These are phyloP conservation scores for Tachina grossa DNA, from an alignment of 2,888 invertebrate genomes.

Conservation along the genomic window DNA sequence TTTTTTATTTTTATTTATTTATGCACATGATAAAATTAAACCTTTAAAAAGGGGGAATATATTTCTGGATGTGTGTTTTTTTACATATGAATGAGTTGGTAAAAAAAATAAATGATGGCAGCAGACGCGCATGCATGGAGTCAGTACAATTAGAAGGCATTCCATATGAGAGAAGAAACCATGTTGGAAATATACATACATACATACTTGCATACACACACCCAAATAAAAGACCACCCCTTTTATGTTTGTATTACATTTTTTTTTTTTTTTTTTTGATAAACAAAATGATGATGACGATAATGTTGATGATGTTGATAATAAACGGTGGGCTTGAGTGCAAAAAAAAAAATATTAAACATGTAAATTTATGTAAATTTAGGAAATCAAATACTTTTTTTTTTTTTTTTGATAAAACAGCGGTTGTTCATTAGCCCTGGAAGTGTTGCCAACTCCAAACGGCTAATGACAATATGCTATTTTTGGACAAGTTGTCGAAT, in stretches of 20 bases:
- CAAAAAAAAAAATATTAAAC: too few species aligned
- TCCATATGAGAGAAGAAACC: constrained; percentile 24
- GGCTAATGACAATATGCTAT: too few species aligned
- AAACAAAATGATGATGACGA: not conserved
- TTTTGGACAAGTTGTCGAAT: too few species aligned
- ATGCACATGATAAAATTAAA: constrained; percentile 66
- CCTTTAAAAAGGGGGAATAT: constrained; percentile 61
- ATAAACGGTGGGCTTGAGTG: constrained; percentile 37
- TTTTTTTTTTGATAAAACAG: too few species aligned
- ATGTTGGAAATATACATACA: constrained; percentile 41
- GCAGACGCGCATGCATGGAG: constrained; percentile 68
- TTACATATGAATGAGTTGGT: constrained; percentile 70
- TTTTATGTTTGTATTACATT: constrained; percentile 54
- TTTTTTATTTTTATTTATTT: constrained; percentile 69
- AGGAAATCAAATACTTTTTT: too few species aligned
- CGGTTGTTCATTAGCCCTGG: too few species aligned
- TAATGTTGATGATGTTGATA: constrained; percentile 22
- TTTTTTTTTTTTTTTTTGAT: constrained; percentile 41
- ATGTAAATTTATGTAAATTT: too few species aligned
- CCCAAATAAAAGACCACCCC: constrained; percentile 67
- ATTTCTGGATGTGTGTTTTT: constrained; percentile 33
- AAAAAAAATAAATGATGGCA: constrained; percentile 61
- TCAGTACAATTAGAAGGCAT: constrained; percentile 47
- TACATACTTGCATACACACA: constrained; percentile 19
- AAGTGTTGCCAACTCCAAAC: too few species aligned